Evolutionary conservation across 2,888 invertebrate genomes (phyloP).

Genomic region (Drosophila bunnanda): DNA sequence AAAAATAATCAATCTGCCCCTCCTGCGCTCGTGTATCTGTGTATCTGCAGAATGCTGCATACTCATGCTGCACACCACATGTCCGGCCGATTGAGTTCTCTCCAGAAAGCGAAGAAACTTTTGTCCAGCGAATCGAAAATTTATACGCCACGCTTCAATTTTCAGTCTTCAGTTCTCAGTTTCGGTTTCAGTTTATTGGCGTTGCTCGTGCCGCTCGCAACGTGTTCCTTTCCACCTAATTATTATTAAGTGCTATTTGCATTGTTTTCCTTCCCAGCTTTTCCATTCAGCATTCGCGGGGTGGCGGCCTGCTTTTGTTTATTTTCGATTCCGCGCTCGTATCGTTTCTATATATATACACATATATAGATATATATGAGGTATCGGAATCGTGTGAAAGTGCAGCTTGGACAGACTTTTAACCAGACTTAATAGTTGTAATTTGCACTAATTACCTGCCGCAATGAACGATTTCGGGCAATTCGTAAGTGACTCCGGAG

Average conservation of each 20-base stretch:
- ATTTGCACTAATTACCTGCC: constrained; percentile 33
- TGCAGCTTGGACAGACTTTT: constrained; percentile 56
- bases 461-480: constrained; percentile 59
- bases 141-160: constrained; percentile 41
- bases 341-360: not conserved
- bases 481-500: constrained; percentile 67
- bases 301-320: constrained; percentile 28
- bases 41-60: constrained; percentile 69
- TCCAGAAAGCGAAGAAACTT: constrained; percentile 35
- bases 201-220: constrained; percentile 69
- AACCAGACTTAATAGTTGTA: constrained; percentile 32
- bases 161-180: constrained; percentile 16
- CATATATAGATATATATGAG: not conserved
- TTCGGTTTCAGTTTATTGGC: constrained; percentile 60
- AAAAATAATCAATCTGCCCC: constrained; percentile 51
- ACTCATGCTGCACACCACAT: constrained; percentile 60
- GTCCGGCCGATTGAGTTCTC: constrained; percentile 33
- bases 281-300: constrained; percentile 10
- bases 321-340: constrained; percentile 26
- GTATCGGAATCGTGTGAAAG: constrained; percentile 64
- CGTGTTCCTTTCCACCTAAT: constrained; percentile 49
- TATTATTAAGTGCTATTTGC: constrained; percentile 8
- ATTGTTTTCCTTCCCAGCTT: constrained; percentile 10
- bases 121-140: constrained; percentile 62
- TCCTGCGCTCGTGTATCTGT: constrained; percentile 58